Evolutionary conservation across 2,797 vertebrate genomes (phyloP).

Genomic region (Phataginus tricuspis): DNA sequence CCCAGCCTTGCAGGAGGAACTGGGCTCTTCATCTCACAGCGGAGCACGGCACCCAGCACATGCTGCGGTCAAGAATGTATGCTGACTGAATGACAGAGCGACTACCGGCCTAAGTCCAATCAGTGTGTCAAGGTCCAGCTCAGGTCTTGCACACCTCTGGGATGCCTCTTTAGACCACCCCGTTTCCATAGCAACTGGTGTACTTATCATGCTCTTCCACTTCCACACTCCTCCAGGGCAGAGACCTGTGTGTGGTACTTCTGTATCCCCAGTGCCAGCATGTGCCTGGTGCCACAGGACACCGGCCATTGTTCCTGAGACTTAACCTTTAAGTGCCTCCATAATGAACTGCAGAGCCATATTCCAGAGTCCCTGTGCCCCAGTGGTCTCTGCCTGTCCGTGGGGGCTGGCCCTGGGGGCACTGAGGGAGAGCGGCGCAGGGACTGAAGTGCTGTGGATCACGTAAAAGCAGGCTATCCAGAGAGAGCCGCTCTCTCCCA

Average conservation of each 20-base stretch:
- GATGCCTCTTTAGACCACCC: slow-evolving; percentile 45
- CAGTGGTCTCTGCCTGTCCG: background rate
- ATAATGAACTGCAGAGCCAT: background rate
- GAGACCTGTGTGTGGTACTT: slow-evolving; percentile 5
- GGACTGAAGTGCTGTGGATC: slow-evolving; percentile 22
- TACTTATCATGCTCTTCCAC: slow-evolving; percentile 30
- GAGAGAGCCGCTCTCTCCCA: background rate
- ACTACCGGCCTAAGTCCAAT: background rate
- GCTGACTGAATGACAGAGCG: background rate
- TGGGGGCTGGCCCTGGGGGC: background rate
- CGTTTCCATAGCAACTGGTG: slow-evolving; percentile 68
- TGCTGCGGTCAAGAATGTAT: background rate
- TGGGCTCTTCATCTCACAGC: background rate
- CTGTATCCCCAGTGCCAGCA: slow-evolving; percentile 15
- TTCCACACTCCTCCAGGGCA: slow-evolving; percentile 39
- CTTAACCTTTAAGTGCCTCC: slow-evolving; percentile 59
- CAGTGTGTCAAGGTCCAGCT: slow-evolving; percentile 24
- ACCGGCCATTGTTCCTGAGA: background rate
- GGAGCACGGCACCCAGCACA: background rate
- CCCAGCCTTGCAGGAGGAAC: background rate
- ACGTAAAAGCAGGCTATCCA: background rate
- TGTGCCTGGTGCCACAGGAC: slow-evolving; percentile 6
- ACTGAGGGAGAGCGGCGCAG: background rate
- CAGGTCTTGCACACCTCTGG: slow-evolving; percentile 29
- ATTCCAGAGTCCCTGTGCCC: background rate